Conservation (phyloP, 2,888 invertebrate genomes). For the Euphydryas editha region DNA sequence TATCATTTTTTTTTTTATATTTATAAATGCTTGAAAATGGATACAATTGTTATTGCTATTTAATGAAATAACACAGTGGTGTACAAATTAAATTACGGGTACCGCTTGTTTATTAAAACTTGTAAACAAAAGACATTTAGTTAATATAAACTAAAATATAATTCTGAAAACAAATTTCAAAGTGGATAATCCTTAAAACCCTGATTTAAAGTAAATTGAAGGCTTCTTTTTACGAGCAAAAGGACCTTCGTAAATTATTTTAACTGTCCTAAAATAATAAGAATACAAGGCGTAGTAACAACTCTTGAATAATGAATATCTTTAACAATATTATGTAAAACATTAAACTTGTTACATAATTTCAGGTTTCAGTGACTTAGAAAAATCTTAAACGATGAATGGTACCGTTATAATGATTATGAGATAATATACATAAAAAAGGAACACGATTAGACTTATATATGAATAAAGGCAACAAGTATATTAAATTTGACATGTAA, state of each 20-base stretch:
- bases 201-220: not conserved
- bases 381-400: slow-evolving; percentile 12
- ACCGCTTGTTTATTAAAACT: not conserved
- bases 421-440: slow-evolving; percentile 6
- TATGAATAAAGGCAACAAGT: not conserved
- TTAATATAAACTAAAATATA: not conserved
- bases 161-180: not conserved
- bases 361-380: slow-evolving; percentile 10
- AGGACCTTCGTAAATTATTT: not conserved
- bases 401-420: slow-evolving; percentile 9
- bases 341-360: not conserved
- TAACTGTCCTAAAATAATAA: slow-evolving; percentile 1
- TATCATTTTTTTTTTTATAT: too few relatives aligned
- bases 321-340: not conserved
- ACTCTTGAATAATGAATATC: slow-evolving; percentile 1
- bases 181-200: not conserved
- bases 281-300: not conserved
- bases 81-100: too few relatives aligned
- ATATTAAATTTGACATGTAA: slow-evolving; percentile 3
- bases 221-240: not conserved
- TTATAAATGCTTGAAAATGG: too few relatives aligned
- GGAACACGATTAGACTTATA: slow-evolving; percentile 1
- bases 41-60: too few relatives aligned
- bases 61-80: too few relatives aligned
- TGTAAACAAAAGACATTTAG: not conserved